Conservation (phyloP, 2,888 invertebrate genomes). For the Rotaria socialis region DNA sequence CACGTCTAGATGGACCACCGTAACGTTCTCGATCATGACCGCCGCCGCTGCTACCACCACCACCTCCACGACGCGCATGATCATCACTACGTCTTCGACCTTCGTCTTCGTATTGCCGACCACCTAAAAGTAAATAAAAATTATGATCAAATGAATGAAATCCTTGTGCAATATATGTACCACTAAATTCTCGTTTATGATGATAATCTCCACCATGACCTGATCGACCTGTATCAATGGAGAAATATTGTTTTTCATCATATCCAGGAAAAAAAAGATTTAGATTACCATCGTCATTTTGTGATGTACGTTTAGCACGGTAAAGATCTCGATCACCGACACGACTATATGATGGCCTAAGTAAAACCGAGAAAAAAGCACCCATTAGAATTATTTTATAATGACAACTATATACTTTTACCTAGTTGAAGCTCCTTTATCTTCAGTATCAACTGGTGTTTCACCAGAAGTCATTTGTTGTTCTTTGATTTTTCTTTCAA, state of each 20-base stretch:
- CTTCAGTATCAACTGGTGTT: not conserved
- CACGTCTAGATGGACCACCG: not conserved
- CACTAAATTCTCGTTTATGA: not conserved
- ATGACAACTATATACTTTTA: too few relatives aligned
- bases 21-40: conserved; percentile 11
- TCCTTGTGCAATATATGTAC: not conserved
- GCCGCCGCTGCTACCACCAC: not conserved
- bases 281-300: not conserved
- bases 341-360: not conserved
- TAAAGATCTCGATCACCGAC: not conserved
- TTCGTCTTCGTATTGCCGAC: not conserved
- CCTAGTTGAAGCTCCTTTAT: not conserved
- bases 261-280: too few relatives aligned
- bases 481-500: conserved; percentile 72
- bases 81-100: not conserved
- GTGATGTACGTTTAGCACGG: not conserved
- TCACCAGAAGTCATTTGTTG: conserved; percentile 31
- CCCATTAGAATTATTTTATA: too few relatives aligned
- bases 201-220: not conserved
- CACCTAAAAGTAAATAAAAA: not conserved
- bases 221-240: not conserved
- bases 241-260: too few relatives aligned
- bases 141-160: too few relatives aligned
- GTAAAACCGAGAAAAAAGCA: too few relatives aligned
- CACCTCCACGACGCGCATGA: not conserved